Evolutionary conservation across 2,797 vertebrate genomes (phyloP).

Genomic region (Onychomys leucogaster): DNA sequence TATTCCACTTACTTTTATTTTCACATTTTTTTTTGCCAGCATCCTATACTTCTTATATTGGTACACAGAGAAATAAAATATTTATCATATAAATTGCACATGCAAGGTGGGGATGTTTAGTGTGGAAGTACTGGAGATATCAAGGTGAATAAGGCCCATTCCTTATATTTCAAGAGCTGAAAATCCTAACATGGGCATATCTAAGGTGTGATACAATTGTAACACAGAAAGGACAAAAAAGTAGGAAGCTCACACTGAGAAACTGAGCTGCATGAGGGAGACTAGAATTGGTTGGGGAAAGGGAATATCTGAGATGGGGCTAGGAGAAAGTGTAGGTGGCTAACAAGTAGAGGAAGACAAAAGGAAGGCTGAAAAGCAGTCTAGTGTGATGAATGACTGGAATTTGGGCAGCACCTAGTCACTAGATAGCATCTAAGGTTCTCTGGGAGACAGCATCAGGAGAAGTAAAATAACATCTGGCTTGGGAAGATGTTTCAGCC

Average conservation of each 20-base stretch:
- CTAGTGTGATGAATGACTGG: neutral
- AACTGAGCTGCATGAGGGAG: neutral
- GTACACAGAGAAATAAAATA: neutral
- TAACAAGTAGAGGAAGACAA: neutral
- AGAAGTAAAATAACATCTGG: neutral
- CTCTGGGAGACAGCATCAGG: neutral
- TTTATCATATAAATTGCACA: neutral
- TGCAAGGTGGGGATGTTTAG: neutral
- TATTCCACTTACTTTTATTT: neutral
- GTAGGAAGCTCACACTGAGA: neutral
- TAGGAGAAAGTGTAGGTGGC: neutral
- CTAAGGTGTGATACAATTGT: neutral
- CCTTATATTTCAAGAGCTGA: neutral
- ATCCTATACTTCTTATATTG: neutral
- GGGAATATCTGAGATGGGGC: neutral
- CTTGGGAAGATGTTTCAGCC: neutral
- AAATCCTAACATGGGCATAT: neutral
- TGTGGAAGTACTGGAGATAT: neutral
- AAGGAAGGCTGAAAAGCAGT: neutral
- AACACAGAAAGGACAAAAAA: neutral
- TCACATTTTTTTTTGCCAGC: conserved; percentile 11
- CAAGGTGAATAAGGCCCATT: neutral
- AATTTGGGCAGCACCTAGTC: too few relatives aligned
- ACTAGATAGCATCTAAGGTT: neutral
- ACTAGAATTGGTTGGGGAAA: neutral